Evolutionary conservation across 2,888 invertebrate genomes (phyloP), one percentile per base, ranked within the genome.

Genomic region (Caenorhabditis sp.): DNA sequence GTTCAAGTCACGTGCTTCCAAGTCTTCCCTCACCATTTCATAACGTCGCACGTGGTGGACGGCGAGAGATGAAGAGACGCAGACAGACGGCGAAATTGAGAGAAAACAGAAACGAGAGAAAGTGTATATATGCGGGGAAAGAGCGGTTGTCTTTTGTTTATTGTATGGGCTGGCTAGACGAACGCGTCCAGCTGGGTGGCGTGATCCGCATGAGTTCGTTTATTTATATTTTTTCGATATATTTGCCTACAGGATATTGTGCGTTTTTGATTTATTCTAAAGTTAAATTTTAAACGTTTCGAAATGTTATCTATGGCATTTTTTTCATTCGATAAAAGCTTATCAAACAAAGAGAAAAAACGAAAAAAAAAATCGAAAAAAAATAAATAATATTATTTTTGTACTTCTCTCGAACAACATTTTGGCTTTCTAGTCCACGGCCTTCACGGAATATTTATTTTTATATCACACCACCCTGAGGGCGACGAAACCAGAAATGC

Each of bases 181-280:
- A 10, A 43, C 5, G n/a, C n/a, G 23, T 2, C 19, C 55, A 55
- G 27, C 55, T 55, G 55, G 26, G 55, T 55, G 55, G 55, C 55
- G 55, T 55, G 55, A 55, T 55, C 55, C 19, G 21, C 14, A 43
- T 17, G 14, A 43, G 17, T 43, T 17, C 43, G 14, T 17, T 43
- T 43, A 17, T 43, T 43, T 43, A 17, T 31, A 31, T 31, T 43
- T 17, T 6, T 43, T 43, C 14, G 6, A 6, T 43, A 17, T 5
- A 12, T 36, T 36, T 5, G 36, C n/a, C n/a, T n/a, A n/a, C n/a
- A n/a, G n/a, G n/a, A n/a, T n/a, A n/a, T n/a, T n/a, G n/a, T n/a
- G n/a, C n/a, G n/a, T n/a, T n/a, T n/a, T n/a, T n/a, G n/a, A n/a
- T n/a, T n/a, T n/a, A n/a, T n/a, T n/a, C n/a, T n/a, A n/a, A n/a